Percentiles rank a stretch among this genome's conserved stretches.
phyloP scores from a whole-genome alignment of 2,113 vertebrate genomes.

The Xiphias gladius region DNA sequence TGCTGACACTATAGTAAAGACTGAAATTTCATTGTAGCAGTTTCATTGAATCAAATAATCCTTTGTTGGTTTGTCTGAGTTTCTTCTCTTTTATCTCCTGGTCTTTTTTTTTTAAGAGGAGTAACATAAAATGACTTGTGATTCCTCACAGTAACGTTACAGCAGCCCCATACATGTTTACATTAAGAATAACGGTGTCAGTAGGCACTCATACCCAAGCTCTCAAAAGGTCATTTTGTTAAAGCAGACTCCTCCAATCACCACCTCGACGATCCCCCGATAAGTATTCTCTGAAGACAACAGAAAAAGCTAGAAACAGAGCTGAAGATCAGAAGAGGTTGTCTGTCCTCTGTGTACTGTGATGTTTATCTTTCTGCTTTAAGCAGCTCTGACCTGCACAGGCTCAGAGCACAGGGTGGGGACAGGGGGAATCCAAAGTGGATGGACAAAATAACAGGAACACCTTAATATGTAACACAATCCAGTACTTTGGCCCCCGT shows the following conservation, averaged over 20 bases:
- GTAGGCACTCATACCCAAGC: not conserved
- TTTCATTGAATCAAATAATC: not conserved
- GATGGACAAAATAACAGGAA: conserved; percentile 25
- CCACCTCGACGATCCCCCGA: not conserved
- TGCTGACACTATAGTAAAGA: conserved; percentile 9
- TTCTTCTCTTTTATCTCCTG: not conserved
- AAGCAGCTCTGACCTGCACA: conserved; percentile 53
- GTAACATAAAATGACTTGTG: not conserved
- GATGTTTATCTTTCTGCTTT: conserved; percentile 50
- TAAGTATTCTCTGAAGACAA: conserved; percentile 35
- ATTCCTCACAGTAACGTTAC: not conserved
- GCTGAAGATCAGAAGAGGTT: conserved; percentile 53
- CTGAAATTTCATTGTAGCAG: not conserved
- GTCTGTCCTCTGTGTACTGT: conserved; percentile 30
- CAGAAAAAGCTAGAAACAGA: conserved; percentile 39
- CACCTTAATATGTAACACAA: conserved; percentile 10
- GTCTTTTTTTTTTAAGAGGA: not conserved
- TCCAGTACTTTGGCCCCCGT: not conserved
- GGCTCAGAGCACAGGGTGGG: conserved; percentile 22
- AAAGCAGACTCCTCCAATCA: conserved; percentile 26
- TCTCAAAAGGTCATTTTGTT: conserved; percentile 37
- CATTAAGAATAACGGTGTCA: conserved; percentile 10
- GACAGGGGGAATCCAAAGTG: conserved; percentile 1
- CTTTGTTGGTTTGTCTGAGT: not conserved
- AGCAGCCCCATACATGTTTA: conserved; percentile 19